Base-by-base conservation (phyloP, 2,113 vertebrate genomes). In the Dicentrarchus labrax region DNA sequence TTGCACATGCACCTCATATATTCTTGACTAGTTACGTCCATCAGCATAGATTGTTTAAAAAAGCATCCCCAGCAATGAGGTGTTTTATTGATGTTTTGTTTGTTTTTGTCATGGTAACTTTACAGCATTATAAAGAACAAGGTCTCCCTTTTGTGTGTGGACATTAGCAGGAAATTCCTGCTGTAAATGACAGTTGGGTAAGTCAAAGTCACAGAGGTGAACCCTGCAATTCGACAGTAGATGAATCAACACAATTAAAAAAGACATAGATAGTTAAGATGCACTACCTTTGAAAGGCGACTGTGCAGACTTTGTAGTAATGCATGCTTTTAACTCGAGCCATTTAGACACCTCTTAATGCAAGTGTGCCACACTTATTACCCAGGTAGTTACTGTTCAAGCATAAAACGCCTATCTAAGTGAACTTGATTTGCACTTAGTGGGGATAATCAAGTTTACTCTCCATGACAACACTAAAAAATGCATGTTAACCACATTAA, bases 391-490 rank as follows among this genome's bases (percentile, higher is more conserved):
- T 76, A 66, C 75, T 70, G 64, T 78, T 86, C 51, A 82, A 88
- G 78, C 66, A 80, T 81, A 80, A 90, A 92, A 87, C 9, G 16
- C 38, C 67, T 57, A 65, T 73, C 72, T 85, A 78, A 88, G 76
- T 86, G 71, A 88, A 78, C 72, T 50, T 78, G 79, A 90, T 86
- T 87, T 88, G 83, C 88, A 87, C 90, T 89, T 89, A 91, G 73
- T n/a, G 36, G 21, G 53, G 75, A 73, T 91, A 83, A 87, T 93
- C 64, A 86, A 73, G 72, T 91, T 90, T 87, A 78, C 78, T 85
- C 71, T 68, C 59, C 36, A 22, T 8, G 61, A 76, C 76, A 88
- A 70, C 72, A 53, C 62, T 80, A 41, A 88, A 86, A 91, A 90
- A 90, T 90, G 71, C 69, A 85, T 83, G 86, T 80, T 48, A 82